Conservation (phyloP, 2,797 vertebrate genomes). For the Streptopelia turtur region DNA sequence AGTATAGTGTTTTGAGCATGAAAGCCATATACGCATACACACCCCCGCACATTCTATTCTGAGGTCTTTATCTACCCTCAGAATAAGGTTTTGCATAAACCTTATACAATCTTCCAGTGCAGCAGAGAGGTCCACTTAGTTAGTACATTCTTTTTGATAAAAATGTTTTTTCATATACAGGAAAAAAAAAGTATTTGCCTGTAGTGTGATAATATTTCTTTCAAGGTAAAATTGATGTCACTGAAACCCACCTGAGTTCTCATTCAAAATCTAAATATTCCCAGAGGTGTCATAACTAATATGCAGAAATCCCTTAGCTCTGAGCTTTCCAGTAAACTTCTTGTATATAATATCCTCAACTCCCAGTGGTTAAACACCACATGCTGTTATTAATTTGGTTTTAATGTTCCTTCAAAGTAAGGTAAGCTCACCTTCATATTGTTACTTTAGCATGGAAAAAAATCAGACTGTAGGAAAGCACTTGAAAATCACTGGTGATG, state of each 20-base stretch:
- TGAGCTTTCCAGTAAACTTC: neutral
- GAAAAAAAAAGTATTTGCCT: neutral
- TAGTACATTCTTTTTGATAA: neutral
- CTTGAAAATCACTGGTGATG: neutral
- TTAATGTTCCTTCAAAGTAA: neutral
- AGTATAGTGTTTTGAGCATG: neutral
- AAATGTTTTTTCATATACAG: neutral
- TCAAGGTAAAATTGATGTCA: neutral
- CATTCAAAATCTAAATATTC: slow-evolving; percentile 18
- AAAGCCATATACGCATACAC: neutral
- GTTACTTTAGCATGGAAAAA: neutral
- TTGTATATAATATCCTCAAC: neutral
- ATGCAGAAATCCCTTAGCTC: neutral
- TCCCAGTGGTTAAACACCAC: neutral
- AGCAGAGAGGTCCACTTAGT: neutral
- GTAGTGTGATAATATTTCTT: neutral
- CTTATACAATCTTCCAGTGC: neutral
- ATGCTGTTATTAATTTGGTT: neutral
- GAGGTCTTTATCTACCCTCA: neutral
- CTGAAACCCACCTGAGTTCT: neutral
- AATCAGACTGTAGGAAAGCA: neutral
- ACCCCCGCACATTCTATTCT: neutral
- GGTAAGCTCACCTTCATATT: neutral
- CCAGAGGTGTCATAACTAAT: neutral
- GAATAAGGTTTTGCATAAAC: neutral